Percentiles rank a stretch among this genome's conserved stretches.
These are phyloP conservation scores for Scleropages formosus DNA, from an alignment of 2,797 vertebrate species.

Conservation along the genomic window DNA sequence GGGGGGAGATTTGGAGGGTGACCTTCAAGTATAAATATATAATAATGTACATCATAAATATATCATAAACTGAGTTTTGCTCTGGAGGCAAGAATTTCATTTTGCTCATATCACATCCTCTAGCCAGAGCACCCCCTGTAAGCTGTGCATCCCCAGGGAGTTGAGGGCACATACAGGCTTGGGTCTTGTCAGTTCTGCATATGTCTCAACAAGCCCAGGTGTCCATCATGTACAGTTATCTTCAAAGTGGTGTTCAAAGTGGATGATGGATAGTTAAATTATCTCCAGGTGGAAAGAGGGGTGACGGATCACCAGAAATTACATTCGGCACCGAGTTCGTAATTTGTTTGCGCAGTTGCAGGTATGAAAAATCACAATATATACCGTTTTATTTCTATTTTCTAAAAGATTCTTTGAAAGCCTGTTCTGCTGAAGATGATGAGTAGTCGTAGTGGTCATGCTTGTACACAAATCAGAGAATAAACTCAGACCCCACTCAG, in stretches of 20 bases:
- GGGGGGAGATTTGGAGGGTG: no score
- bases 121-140: not conserved
- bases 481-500: no score
- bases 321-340: not conserved
- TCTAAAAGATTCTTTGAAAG: no score
- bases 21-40: no score
- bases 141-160: conserved; percentile 47
- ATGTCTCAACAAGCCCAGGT: conserved; percentile 59
- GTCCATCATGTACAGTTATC: conserved; percentile 45
- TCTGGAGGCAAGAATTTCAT: conserved; percentile 36
- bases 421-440: no score
- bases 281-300: not conserved
- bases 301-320: not conserved
- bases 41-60: no score
- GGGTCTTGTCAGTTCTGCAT: conserved; percentile 40
- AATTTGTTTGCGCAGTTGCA: no score
- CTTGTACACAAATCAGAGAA: no score
- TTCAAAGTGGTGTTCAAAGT: not conserved
- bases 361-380: no score
- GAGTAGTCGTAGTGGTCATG: no score
- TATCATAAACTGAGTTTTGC: conserved; percentile 39
- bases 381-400: no score
- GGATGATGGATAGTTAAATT: not conserved
- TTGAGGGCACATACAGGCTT: conserved; percentile 33
- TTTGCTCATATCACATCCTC: not conserved